Evolutionary conservation across 2,888 invertebrate genomes (phyloP).

Genomic region (Myopa testacea): DNA sequence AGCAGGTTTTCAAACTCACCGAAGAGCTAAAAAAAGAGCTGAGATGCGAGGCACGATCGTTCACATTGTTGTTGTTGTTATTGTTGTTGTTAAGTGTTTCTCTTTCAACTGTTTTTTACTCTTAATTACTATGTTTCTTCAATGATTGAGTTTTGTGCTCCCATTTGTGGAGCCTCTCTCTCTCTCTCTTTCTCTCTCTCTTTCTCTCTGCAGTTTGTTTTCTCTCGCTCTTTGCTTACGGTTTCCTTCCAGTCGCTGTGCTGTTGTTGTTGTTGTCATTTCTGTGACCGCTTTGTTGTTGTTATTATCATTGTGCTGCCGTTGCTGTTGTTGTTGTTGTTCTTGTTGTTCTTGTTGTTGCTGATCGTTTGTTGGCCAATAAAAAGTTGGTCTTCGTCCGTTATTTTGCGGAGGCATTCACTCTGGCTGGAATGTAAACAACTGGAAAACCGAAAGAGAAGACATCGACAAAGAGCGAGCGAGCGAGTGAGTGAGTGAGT

Average conservation of each 20-base stretch:
- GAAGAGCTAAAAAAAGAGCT: neutral
- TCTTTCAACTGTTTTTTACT: neutral
- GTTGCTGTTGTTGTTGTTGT: slow-evolving; percentile 46
- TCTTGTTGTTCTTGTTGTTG: slow-evolving; percentile 47
- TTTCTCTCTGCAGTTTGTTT: neutral
- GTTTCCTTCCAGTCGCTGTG: slow-evolving; percentile 57
- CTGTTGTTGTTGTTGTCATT: slow-evolving; percentile 18
- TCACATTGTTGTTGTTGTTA: no score
- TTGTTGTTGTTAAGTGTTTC: no score
- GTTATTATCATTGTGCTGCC: slow-evolving; percentile 54
- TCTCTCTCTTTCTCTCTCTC: neutral
- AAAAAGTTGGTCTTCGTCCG: slow-evolving; percentile 54
- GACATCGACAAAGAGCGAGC: neutral
- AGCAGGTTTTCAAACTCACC: slow-evolving; percentile 47
- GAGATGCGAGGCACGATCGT: neutral
- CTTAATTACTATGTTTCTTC: neutral
- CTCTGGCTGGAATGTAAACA: slow-evolving; percentile 37
- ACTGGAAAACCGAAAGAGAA: slow-evolving; percentile 2
- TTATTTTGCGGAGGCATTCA: neutral
- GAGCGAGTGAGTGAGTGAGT: slow-evolving; percentile 3
- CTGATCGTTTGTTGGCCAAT: slow-evolving; percentile 62
- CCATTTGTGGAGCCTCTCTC: neutral
- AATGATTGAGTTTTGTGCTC: neutral
- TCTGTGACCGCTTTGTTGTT: slow-evolving; percentile 9
- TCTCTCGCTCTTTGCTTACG: slow-evolving; percentile 54